A percentile compares a stretch with the other conserved stretches of the same genome.
Conservation (phyloP, 2,113 vertebrate species). For the Callorhinus ursinus region DNA sequence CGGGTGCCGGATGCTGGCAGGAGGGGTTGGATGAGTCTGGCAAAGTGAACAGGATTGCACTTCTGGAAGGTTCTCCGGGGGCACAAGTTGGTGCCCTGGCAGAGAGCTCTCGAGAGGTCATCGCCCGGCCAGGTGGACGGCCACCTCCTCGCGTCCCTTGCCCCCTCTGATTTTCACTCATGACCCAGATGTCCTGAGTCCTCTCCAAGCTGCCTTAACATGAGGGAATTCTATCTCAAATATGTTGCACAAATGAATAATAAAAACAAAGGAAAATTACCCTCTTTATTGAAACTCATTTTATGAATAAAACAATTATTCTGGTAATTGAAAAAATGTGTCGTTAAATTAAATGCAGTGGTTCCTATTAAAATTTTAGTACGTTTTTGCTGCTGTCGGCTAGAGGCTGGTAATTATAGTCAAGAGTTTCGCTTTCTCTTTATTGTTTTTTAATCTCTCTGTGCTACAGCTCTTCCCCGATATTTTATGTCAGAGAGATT, state of each 20-base stretch:
- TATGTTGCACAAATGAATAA: conserved; percentile 89
- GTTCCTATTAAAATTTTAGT: conserved; percentile 93
- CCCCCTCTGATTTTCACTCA: background rate
- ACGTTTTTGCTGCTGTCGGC: conserved; percentile 88
- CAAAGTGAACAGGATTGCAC: no score
- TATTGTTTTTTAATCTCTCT: conserved; percentile 92
- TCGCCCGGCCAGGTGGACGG: background rate
- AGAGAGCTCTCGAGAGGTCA: background rate
- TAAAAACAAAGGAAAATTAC: conserved; percentile 91
- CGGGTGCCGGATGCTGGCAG: accelerated
- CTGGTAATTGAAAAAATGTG: conserved; percentile 94
- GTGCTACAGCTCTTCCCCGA: conserved; percentile 82
- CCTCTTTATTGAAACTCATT: conserved; percentile 90
- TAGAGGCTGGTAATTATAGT: conserved; percentile 89
- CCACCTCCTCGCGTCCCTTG: background rate
- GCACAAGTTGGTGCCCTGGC: background rate
- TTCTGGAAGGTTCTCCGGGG: background rate
- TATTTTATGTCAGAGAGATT: conserved; percentile 87
- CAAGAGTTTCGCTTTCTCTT: conserved; percentile 88
- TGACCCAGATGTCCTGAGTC: conserved; percentile 64
- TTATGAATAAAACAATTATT: conserved; percentile 94
- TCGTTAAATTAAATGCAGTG: conserved; percentile 93
- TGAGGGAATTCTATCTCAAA: conserved; percentile 71
- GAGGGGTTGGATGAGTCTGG: background rate
- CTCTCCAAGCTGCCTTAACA: conserved; percentile 61